These are phyloP conservation scores for Thumatha senex DNA, from an alignment of 2,888 invertebrate species.

Conservation along the genomic window DNA sequence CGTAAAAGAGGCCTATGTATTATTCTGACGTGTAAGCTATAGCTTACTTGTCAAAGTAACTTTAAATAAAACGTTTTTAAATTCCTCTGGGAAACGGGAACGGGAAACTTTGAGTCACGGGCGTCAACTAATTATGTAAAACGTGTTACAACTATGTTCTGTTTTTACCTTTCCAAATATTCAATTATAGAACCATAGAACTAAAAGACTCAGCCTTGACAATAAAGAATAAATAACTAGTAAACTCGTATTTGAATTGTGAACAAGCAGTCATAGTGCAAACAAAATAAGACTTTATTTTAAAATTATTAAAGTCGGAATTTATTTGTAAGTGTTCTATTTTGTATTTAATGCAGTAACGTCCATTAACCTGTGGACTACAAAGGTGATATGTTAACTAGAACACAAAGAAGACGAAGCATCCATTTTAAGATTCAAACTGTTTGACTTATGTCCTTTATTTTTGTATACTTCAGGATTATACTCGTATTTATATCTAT, in stretches of 20 bases:
- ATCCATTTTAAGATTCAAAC: neutral
- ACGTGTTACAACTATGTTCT: too few relatives aligned
- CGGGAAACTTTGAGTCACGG: too few relatives aligned
- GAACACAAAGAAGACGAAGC: constrained; percentile 32
- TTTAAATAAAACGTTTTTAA: too few relatives aligned
- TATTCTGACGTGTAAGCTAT: too few relatives aligned
- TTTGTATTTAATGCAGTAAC: constrained; percentile 37
- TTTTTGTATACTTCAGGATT: too few relatives aligned
- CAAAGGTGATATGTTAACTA: constrained; percentile 39
- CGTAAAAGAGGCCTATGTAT: too few relatives aligned
- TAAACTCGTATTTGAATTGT: constrained; percentile 19
- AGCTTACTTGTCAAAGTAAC: too few relatives aligned
- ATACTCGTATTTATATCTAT: too few relatives aligned
- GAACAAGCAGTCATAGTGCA: constrained; percentile 1
- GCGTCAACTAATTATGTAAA: too few relatives aligned
- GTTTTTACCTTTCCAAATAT: constrained; percentile 2
- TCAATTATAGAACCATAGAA: too few relatives aligned
- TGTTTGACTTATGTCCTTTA: neutral
- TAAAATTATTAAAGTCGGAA: neutral
- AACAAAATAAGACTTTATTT: constrained; percentile 7
- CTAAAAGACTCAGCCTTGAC: constrained; percentile 22
- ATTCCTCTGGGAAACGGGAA: too few relatives aligned
- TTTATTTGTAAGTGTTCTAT: constrained; percentile 17
- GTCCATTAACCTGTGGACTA: constrained; percentile 31
- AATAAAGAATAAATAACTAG: constrained; percentile 22